A percentile compares a stretch with the other conserved stretches of the same genome.
phyloP scores from a whole-genome alignment of 1,140 invertebrate species.

The Neodiprion lecontei region DNA sequence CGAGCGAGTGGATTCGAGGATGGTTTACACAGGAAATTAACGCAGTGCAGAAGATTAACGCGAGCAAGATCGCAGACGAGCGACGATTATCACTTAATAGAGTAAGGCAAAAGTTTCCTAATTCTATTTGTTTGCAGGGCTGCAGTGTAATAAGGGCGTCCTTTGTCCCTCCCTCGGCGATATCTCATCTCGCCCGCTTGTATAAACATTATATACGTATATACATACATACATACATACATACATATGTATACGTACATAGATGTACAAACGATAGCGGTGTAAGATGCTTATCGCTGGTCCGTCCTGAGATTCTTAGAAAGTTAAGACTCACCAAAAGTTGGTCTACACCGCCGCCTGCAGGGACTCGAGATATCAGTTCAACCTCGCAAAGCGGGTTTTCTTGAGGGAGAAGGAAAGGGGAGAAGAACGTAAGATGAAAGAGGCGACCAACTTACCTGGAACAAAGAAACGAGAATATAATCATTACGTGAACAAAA shows the following conservation, averaged over 20 bases:
- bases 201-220: too few relatives aligned
- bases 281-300: slow-evolving; percentile 1
- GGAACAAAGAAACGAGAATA: slow-evolving; percentile 4
- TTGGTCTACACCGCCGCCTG: neutral
- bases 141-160: neutral
- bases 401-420: neutral
- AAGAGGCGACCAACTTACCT: neutral
- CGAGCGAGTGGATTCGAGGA: too few relatives aligned
- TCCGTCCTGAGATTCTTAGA: neutral
- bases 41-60: too few relatives aligned
- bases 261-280: neutral
- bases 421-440: neutral
- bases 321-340: slow-evolving; percentile 1
- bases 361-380: neutral
- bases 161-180: neutral
- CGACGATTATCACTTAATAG: slow-evolving; percentile 2
- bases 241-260: too few relatives aligned
- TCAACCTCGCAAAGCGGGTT: neutral
- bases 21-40: too few relatives aligned
- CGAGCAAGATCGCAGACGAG: too few relatives aligned
- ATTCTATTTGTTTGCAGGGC: neutral
- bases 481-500: neutral
- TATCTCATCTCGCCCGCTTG: too few relatives aligned
- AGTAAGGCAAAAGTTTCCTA: neutral
- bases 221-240: too few relatives aligned